Evolutionary conservation across 2,113 vertebrate genomes (phyloP), one percentile per base, ranked within the genome.

Genomic region (Vireo altiloquus): DNA sequence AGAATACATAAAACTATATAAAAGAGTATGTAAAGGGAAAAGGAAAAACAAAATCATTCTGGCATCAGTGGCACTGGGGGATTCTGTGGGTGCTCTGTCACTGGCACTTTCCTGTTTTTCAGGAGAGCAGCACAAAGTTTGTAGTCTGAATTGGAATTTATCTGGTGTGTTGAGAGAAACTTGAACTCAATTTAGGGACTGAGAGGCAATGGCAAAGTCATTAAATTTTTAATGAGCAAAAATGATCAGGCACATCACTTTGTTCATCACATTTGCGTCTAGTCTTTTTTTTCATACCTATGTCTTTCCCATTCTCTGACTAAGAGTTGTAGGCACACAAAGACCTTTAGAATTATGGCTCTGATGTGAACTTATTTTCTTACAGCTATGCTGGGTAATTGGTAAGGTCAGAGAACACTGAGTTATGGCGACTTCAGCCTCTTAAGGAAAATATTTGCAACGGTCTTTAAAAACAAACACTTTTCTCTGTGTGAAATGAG

Each of bases 31-130:
- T n/a, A n/a, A n/a, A n/a, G n/a, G n/a, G n/a, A n/a, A n/a, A n/a
- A n/a, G n/a, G n/a, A n/a, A n/a, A n/a, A n/a, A n/a, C n/a, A n/a
- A n/a, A n/a, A n/a, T n/a, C n/a, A n/a, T n/a, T n/a, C n/a, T n/a
- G n/a, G n/a, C n/a, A n/a, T n/a, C n/a, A n/a, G n/a, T 57, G 27
- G 19, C 31, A 22, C 15, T 24, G 10, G 8, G 21, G 24, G 12
- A 15, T 3, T 6, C 1, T 2, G 20, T 0, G 6, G 19, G 14
- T 23, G 44, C 10, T 35, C 28, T 28, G 5, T 5, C 56, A 23
- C 3, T 0, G 71, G 10, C 0, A 1, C 9, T 57, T 46, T 23
- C 28, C 2, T 0, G 33, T 31, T n/a, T 46, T 17, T 35, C 16
- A 18, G 66, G 30, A 83, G 31, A 37, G 23, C 9, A 20, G 30